A percentile compares a stretch with the other conserved stretches of the same genome.
Evolutionary conservation across 2,797 vertebrate genomes (phyloP).

Genomic region (Alauda arvensis): DNA sequence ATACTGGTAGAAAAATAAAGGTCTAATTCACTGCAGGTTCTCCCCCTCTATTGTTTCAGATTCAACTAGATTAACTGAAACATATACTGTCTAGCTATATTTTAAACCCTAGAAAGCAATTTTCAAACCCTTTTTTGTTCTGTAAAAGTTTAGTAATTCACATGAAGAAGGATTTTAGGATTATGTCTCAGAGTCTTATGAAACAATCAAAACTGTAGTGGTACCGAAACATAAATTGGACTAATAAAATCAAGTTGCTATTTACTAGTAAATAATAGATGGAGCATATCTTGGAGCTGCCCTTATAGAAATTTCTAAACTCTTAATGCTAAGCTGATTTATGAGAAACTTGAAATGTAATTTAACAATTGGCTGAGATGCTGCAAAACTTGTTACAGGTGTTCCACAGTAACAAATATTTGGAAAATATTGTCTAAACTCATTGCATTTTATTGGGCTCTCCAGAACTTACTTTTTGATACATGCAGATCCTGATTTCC

Average conservation of each 20-base stretch:
- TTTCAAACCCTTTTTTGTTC: not conserved
- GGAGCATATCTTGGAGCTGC: not conserved
- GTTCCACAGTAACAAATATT: not conserved
- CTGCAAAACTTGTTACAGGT: not conserved
- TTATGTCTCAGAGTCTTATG: not conserved
- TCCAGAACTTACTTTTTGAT: not conserved
- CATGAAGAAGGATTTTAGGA: not conserved
- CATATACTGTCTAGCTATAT: not conserved
- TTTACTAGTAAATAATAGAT: constrained; percentile 3
- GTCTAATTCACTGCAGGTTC: not conserved
- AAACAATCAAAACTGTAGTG: not conserved
- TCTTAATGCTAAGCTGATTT: not conserved
- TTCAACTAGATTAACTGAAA: not conserved
- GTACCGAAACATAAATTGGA: not conserved
- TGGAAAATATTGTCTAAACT: not conserved
- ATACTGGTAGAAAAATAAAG: not conserved
- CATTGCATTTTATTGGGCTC: not conserved
- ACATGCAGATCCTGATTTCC: not conserved
- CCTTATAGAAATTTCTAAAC: not conserved
- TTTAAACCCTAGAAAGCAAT: not conserved
- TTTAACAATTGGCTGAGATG: not conserved
- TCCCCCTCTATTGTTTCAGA: rapidly evolving
- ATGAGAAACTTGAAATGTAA: not conserved
- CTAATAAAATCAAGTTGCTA: constrained; percentile 11
- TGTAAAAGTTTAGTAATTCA: not conserved